A percentile compares a stretch with the other conserved stretches of the same genome.
These are phyloP conservation scores for Macrotrachela quadricornifera DNA, from an alignment of 1,140 invertebrate species.

Conservation along the genomic window DNA sequence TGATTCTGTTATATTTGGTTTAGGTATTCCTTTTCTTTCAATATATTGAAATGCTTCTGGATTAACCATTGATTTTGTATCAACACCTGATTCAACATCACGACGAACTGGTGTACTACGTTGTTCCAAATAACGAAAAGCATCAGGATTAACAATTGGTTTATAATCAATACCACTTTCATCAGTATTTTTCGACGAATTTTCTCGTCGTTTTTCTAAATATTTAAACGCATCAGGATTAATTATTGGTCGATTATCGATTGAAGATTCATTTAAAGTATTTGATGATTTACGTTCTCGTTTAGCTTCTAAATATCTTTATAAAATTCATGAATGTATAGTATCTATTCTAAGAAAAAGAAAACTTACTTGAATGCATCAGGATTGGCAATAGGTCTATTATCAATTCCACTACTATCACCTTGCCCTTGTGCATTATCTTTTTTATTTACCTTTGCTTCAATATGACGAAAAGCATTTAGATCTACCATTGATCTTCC, in stretches of 20 bases:
- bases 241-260: slow-evolving; percentile 3
- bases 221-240: slow-evolving; percentile 6
- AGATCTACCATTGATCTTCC: slow-evolving; percentile 2
- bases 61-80: slow-evolving; percentile 3
- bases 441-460: neutral
- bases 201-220: slow-evolving; percentile 1
- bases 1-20: slow-evolving; percentile 10
- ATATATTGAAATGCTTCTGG: slow-evolving; percentile 5
- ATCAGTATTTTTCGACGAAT: neutral
- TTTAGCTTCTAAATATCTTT: too few relatives aligned
- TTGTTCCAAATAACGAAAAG: slow-evolving; percentile 3
- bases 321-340: neutral
- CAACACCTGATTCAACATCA: neutral
- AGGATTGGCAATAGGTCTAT: slow-evolving; percentile 1
- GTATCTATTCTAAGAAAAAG: too few relatives aligned
- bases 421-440: neutral
- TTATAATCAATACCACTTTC: slow-evolving; percentile 3
- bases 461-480: neutral
- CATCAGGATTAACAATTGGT: slow-evolving; percentile 5
- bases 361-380: slow-evolving; percentile 2
- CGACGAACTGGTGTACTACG: neutral
- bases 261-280: neutral
- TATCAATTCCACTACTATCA: neutral
- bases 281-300: slow-evolving; percentile 9
- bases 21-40: slow-evolving; percentile 14